These are phyloP conservation scores for Molorchus minor DNA, from an alignment of 2,888 invertebrate species.

Conservation along the genomic window DNA sequence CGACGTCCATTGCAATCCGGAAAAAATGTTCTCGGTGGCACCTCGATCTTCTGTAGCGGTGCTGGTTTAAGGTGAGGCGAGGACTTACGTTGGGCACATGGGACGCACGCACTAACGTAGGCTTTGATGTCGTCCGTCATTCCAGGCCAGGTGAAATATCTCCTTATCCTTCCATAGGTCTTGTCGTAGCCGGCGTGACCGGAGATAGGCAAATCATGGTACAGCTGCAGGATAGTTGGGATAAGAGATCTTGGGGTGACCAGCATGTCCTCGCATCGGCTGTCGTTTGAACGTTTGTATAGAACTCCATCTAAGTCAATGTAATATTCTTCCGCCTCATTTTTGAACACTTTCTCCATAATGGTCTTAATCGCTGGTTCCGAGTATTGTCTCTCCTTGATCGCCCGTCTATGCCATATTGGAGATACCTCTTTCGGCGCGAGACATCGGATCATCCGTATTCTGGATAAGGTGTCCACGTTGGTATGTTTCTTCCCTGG, in stretches of 20 bases:
- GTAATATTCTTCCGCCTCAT: slow-evolving; percentile 5
- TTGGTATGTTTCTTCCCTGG: slow-evolving; percentile 36
- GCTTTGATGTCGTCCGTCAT: slow-evolving; percentile 41
- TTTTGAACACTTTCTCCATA: background rate
- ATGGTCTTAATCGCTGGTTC: background rate
- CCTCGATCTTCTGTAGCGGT: slow-evolving; percentile 37
- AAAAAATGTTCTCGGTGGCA: slow-evolving; percentile 40
- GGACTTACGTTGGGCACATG: slow-evolving; percentile 45
- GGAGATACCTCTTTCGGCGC: background rate
- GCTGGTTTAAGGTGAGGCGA: slow-evolving; percentile 35
- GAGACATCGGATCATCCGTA: slow-evolving; percentile 20
- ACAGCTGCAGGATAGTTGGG: slow-evolving; percentile 28
- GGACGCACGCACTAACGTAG: slow-evolving; percentile 40
- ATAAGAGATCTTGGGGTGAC: slow-evolving; percentile 12
- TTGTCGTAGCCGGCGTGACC: slow-evolving; percentile 48
- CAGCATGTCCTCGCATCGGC: slow-evolving; percentile 1
- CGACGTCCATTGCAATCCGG: slow-evolving; percentile 44
- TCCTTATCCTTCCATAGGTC: slow-evolving; percentile 41
- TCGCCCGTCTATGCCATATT: slow-evolving; percentile 18
- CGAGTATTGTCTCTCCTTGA: background rate
- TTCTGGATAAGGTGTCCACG: slow-evolving; percentile 33
- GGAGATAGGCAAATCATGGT: slow-evolving; percentile 41
- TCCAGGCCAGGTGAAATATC: slow-evolving; percentile 42
- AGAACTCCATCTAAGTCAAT: slow-evolving; percentile 20
- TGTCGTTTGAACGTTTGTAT: background rate